These are phyloP conservation scores for Iselma pallidipennis DNA, from an alignment of 2,888 invertebrate species.

Conservation along the genomic window DNA sequence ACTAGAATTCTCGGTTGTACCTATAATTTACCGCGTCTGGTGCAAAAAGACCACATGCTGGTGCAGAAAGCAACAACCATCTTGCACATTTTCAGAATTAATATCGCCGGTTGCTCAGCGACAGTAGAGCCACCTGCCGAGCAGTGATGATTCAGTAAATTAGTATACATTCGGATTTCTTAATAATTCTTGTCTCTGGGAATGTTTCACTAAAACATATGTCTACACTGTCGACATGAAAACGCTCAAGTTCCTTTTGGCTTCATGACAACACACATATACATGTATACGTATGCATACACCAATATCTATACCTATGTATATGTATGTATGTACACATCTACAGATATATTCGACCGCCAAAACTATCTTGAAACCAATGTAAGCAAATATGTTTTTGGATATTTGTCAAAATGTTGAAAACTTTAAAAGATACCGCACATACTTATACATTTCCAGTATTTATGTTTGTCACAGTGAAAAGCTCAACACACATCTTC, in stretches of 20 bases:
- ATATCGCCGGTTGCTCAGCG: constrained; percentile 40
- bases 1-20: background rate
- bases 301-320: background rate
- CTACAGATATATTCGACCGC: background rate
- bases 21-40: constrained; percentile 5
- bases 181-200: constrained; percentile 49
- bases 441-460: constrained; percentile 29
- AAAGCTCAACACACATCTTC: constrained; percentile 25
- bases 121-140: constrained; percentile 47
- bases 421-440: constrained; percentile 30
- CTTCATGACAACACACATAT: constrained; percentile 21
- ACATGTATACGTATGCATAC: too few species aligned
- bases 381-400: constrained; percentile 39
- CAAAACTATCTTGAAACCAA: constrained; percentile 16
- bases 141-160: constrained; percentile 50
- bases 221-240: constrained; percentile 43
- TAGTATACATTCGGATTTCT: constrained; percentile 50
- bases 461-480: constrained; percentile 38
- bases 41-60: constrained; percentile 8
- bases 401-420: constrained; percentile 37
- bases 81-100: constrained; percentile 38
- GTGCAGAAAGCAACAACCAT: constrained; percentile 10
- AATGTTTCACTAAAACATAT: constrained; percentile 42
- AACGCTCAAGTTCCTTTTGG: constrained; percentile 24
- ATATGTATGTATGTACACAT: background rate